Evolutionary conservation across 37 sponge, comb jelly and placozoan genomes (phyloP), one percentile per base, ranked within the genome.

Genomic region (Aplysina aerophoba): DNA sequence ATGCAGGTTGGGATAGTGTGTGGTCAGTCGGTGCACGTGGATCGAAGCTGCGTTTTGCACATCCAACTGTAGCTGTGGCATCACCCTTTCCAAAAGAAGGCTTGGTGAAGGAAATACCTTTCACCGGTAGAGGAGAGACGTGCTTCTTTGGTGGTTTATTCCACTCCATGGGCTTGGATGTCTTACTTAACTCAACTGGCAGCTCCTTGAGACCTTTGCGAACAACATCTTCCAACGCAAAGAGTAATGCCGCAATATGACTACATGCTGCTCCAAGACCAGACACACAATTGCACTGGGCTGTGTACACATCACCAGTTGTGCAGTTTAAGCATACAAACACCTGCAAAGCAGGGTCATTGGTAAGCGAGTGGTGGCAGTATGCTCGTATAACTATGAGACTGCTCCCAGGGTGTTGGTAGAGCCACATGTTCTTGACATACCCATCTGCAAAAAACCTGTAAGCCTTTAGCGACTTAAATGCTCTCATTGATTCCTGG

Each of bases 381-480:
- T 67, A 67, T n/a, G 27, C 69, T 67, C 27, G 15, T 67, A 67
- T n/a, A 22, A 67, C 69, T 25, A 67, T 22, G 15, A 25, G 13
- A n/a, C n/a, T 28, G 13, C 28, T 67, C 27, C 22, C 27, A 25
- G 15, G 27, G 13, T 25, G 69, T 14, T 16, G 69, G 13, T 24
- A 14, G 15, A 28, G 15, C 69, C 69, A 67, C 69, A 67, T 28
- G 28, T 67, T 67, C 13, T 13, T 24, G 13, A n/a, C 27, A 14
- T 25, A 67, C 13, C 69, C 69, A 67, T 67, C 69, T 24, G 69
- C 69, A 67, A 25, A n/a, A 28, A 25, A 67, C 27, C n/a, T 67
- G 69, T 67, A 67, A 14, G 28, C 69, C 28, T 67, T 67, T 15
- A 67, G 69, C 13, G 69, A 67, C 27, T n/a, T 67, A n/a, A 67